phyloP scores from a whole-genome alignment of 2,888 invertebrate species.

The Flexamia atlantica region DNA sequence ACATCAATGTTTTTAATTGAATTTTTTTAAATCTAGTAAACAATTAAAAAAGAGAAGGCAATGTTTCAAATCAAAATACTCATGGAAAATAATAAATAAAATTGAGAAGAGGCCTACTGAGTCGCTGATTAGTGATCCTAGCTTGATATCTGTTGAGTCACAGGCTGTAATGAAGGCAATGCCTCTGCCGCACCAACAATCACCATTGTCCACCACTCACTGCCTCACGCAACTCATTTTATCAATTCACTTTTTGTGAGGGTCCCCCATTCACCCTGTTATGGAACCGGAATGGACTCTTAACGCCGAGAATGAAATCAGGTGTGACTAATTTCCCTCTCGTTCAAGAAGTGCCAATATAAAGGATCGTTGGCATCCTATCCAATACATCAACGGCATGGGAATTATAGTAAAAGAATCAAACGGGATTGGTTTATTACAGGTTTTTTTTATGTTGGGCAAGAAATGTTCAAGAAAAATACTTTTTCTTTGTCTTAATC shows the following conservation, averaged over 20 bases:
- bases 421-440: too few species aligned
- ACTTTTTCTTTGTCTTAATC: too few species aligned
- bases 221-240: slow-evolving; percentile 24
- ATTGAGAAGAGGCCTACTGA: neutral
- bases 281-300: slow-evolving; percentile 24
- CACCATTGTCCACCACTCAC: slow-evolving; percentile 27
- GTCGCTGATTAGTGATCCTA: neutral
- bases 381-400: too few species aligned
- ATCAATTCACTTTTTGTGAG: slow-evolving; percentile 42
- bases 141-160: slow-evolving; percentile 42
- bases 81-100: neutral
- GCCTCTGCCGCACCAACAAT: slow-evolving; percentile 35
- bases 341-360: slow-evolving; percentile 1
- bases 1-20: too few species aligned
- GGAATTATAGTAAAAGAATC: too few species aligned
- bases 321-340: slow-evolving; percentile 36
- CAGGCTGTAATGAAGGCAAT: slow-evolving; percentile 47
- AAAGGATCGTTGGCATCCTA: too few species aligned
- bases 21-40: too few species aligned
- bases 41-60: too few species aligned
- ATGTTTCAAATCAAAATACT: neutral
- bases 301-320: neutral
- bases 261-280: slow-evolving; percentile 23
- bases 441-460: too few species aligned
- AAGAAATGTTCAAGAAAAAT: too few species aligned